Base-by-base conservation (phyloP, 2,888 invertebrate genomes). In the Cephalotes varians region DNA sequence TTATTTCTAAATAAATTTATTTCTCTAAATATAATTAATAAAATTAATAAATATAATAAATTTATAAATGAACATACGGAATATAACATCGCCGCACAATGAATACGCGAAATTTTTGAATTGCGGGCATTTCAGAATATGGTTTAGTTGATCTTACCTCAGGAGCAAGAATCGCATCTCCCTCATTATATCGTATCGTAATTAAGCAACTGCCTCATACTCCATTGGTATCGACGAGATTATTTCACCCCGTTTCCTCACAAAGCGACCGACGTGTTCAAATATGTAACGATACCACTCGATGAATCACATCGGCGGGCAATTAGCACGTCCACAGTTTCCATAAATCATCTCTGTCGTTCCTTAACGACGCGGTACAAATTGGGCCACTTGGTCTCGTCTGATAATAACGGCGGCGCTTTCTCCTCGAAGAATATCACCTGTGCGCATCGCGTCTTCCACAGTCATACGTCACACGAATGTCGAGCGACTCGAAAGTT, bases 81-180 rank as follows among this genome's bases (percentile, higher is more conserved):
- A 28, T 58, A 18, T 31, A 31, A 56, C 10, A n/a, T n/a, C n/a
- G 9, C 18, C 31, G 31, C 9, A 3, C 18, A 58, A n/a, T 18
- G 0, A 1, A 31, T 31, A 47, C 12, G 1, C 18, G 51, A 62
- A 49, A 25, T 10, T 6, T 34, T 34, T 34, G 34, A 34, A 34
- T 34, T 34, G 31, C 10, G 18, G 28, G 10, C 9, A 3, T n/a
- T 15, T 18, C 18, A 31, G 21, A 65, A 37, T 25, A 34, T 18
- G 4, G 1, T 25, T 34, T 10, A 73, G 49, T 21, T 25, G 28
- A 9, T 28, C 90, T 91, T 82, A 91, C 91, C 91, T 86, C 47
- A 91, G 86, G 25, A 91, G 83, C 47, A 91, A 82, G 77, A 84
- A 74, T 69, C 89, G 79, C 69, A 91, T 86, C 83, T 88, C 88